phyloP scores from a whole-genome alignment of 2,797 vertebrate genomes.

The Vespertilio murinus region DNA sequence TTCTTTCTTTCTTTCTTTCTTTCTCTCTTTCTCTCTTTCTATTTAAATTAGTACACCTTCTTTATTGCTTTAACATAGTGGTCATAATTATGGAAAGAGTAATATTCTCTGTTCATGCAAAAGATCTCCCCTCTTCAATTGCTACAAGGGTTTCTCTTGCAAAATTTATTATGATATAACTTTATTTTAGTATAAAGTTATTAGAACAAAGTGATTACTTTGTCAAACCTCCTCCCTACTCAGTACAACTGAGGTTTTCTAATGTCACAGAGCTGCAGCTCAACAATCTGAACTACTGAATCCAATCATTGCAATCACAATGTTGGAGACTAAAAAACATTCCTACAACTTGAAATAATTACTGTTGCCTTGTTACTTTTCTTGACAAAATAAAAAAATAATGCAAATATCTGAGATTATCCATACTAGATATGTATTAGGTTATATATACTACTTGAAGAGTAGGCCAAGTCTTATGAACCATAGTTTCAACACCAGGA shows the following conservation, averaged over 20 bases:
- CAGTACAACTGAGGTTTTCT: background rate
- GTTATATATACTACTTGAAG: background rate
- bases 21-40: too few relatives aligned
- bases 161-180: constrained; percentile 51
- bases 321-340: background rate
- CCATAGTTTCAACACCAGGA: background rate
- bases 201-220: constrained; percentile 56
- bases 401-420: background rate
- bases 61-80: constrained; percentile 60
- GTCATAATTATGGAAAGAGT: constrained; percentile 37
- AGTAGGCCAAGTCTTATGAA: background rate
- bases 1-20: too few relatives aligned
- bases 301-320: background rate
- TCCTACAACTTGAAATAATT: constrained; percentile 16
- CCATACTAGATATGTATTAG: background rate
- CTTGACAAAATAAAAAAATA: background rate
- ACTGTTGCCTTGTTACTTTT: background rate
- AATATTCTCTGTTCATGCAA: constrained; percentile 16
- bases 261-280: constrained; percentile 3
- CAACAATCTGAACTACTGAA: background rate
- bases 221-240: background rate
- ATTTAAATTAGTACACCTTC: constrained; percentile 69
- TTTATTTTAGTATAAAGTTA: constrained; percentile 63
- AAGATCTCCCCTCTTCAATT: constrained; percentile 50
- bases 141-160: constrained; percentile 45